These are phyloP conservation scores for Tillus elongatus DNA, from an alignment of 2,888 invertebrate species.

Conservation along the genomic window DNA sequence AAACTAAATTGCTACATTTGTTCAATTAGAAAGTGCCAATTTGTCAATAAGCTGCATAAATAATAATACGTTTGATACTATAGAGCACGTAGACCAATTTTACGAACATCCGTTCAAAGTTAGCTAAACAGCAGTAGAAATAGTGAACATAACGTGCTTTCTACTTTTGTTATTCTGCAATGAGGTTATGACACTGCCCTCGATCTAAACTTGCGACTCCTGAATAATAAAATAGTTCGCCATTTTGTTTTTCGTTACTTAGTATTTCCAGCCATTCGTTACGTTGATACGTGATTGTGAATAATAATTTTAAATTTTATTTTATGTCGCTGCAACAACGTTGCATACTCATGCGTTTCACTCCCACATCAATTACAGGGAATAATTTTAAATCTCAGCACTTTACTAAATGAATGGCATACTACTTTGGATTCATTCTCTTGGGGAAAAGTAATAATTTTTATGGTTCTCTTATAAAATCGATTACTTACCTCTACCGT, in stretches of 20 bases:
- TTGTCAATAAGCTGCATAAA: too few species aligned
- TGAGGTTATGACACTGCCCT: constrained; percentile 29
- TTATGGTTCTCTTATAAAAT: not conserved
- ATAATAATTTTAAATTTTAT: constrained; percentile 28
- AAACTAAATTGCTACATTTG: too few species aligned
- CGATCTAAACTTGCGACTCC: constrained; percentile 28
- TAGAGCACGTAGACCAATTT: constrained; percentile 19
- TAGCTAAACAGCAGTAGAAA: constrained; percentile 20
- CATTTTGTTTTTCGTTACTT: constrained; percentile 33
- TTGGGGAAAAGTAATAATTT: too few species aligned
- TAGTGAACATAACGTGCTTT: constrained; percentile 22
- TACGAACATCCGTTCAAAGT: constrained; percentile 18
- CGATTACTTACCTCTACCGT: not conserved
- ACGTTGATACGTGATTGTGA: constrained; percentile 29
- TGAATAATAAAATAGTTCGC: constrained; percentile 31
- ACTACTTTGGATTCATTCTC: too few species aligned
- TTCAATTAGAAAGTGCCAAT: too few species aligned
- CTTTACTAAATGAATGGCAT: too few species aligned
- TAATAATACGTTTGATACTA: too few species aligned
- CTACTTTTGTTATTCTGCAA: constrained; percentile 17
- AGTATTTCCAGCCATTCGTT: constrained; percentile 27
- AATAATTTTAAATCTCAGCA: too few species aligned
- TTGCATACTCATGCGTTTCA: too few species aligned
- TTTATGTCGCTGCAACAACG: constrained; percentile 23
- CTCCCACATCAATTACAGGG: too few species aligned